These are phyloP conservation scores for Sprattus sprattus DNA, from an alignment of 2,113 vertebrate species.

Conservation along the genomic window DNA sequence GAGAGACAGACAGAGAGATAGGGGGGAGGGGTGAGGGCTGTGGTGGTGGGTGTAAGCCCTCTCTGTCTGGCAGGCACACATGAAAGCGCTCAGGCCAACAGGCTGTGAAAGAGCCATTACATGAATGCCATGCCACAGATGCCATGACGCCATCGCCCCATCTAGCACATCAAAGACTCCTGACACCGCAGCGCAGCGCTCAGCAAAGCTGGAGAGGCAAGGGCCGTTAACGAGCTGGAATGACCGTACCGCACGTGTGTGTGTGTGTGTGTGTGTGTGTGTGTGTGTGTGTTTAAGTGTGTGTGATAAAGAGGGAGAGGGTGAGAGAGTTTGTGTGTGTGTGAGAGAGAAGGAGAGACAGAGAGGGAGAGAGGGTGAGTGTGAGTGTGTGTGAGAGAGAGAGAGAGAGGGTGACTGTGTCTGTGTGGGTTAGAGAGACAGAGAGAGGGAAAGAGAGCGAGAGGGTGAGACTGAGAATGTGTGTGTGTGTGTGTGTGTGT, in stretches of 20 bases:
- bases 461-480: neutral
- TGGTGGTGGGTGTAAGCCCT: too few species aligned
- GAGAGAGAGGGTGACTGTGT: neutral
- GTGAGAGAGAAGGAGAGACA: neutral
- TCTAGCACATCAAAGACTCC: neutral
- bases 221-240: slow-evolving; percentile 19
- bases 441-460: neutral
- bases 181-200: neutral
- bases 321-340: neutral
- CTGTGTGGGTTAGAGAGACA: neutral
- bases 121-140: neutral
- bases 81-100: neutral
- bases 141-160: neutral
- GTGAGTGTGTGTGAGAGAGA: neutral
- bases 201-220: neutral
- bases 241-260: slow-evolving; percentile 16
- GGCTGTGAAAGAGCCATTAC: neutral
- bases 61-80: neutral
- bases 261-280: slow-evolving; percentile 9
- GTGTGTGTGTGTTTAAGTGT: neutral
- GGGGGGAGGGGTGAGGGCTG: neutral
- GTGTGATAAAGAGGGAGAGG: neutral
- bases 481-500: neutral
- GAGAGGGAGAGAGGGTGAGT: neutral
- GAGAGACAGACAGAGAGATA: too few species aligned